A percentile compares a stretch with the other conserved stretches of the same genome.
Conservation (phyloP, 1,140 invertebrate genomes). For the Protaetia brevitarsis region DNA sequence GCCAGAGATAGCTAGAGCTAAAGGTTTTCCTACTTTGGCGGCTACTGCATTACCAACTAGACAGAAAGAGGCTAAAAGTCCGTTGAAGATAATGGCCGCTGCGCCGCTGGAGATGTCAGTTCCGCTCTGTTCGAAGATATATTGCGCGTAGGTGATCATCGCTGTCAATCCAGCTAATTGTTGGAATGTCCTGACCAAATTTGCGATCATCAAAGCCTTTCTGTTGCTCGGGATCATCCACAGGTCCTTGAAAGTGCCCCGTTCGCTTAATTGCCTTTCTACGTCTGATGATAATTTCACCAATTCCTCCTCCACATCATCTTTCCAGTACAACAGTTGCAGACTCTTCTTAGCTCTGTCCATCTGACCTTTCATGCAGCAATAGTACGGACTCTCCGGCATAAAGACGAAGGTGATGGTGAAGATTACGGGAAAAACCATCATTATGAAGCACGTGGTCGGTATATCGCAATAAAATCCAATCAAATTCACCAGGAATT, state of each 20-base stretch:
- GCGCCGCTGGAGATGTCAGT: conserved; percentile 62
- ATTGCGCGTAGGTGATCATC: conserved; percentile 62
- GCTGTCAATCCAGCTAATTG: conserved; percentile 62
- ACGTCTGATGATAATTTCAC: conserved; percentile 58
- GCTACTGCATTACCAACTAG: conserved; percentile 61
- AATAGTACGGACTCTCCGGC: conserved; percentile 77
- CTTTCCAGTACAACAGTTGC: conserved; percentile 54
- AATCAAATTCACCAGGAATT: conserved; percentile 13
- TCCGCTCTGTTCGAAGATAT: conserved; percentile 52
- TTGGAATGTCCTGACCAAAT: conserved; percentile 44
- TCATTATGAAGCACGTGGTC: background rate
- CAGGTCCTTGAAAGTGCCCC: conserved; percentile 57
- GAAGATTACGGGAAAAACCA: conserved; percentile 44
- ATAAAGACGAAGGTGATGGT: conserved; percentile 64
- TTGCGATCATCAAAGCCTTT: conserved; percentile 59
- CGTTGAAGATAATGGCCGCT: conserved; percentile 53
- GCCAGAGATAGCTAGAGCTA: conserved; percentile 62
- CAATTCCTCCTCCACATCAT: background rate
- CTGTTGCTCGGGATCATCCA: conserved; percentile 57
- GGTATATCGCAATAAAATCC: conserved; percentile 11
- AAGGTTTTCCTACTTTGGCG: conserved; percentile 65
- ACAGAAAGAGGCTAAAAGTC: conserved; percentile 62
- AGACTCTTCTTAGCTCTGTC: conserved; percentile 62
- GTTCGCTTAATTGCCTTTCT: conserved; percentile 47
- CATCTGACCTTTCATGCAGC: conserved; percentile 56